Percentiles rank a stretch among this genome's conserved stretches.
Conservation (phyloP, 2,797 vertebrate genomes). For the Phoxinus dragarum region DNA sequence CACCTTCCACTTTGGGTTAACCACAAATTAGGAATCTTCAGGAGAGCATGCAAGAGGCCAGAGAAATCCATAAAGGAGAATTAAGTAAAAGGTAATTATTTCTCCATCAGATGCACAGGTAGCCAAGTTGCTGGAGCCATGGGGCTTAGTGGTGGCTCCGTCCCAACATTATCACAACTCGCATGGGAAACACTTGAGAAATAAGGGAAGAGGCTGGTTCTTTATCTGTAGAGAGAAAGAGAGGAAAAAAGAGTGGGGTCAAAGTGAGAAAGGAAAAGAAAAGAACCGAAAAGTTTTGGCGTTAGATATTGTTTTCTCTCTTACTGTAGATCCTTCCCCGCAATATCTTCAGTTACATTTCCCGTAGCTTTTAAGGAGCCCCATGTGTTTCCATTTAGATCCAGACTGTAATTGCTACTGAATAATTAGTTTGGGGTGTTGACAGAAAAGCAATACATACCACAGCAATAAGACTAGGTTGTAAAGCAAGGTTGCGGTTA, state of each 20-base stretch:
- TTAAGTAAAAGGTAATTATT: conserved; percentile 63
- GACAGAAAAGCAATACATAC: conserved; percentile 58
- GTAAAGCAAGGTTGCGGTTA: conserved; percentile 52
- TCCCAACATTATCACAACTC: conserved; percentile 51
- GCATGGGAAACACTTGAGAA: conserved; percentile 47
- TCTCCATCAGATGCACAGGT: conserved; percentile 58
- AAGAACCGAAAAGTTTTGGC: background rate
- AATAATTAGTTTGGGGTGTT: conserved; percentile 62
- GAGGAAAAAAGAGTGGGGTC: background rate
- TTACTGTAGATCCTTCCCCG: conserved; percentile 5
- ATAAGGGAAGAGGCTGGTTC: conserved; percentile 38
- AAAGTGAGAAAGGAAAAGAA: conserved; percentile 4
- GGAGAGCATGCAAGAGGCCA: conserved; percentile 27
- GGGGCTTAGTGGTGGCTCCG: conserved; percentile 49
- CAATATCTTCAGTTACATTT: conserved; percentile 38
- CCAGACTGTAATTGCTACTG: conserved; percentile 55
- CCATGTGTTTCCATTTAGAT: conserved; percentile 59
- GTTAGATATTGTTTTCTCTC: conserved; percentile 22
- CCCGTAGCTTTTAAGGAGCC: conserved; percentile 31
- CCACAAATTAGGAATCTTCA: conserved; percentile 51
- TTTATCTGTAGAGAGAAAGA: conserved; percentile 43
- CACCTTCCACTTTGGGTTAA: conserved; percentile 45
- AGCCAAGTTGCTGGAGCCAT: conserved; percentile 47
- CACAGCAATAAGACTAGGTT: conserved; percentile 39
- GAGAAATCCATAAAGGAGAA: conserved; percentile 62